phyloP scores from a whole-genome alignment of 2,113 vertebrate genomes.

The Antigone vipio region DNA sequence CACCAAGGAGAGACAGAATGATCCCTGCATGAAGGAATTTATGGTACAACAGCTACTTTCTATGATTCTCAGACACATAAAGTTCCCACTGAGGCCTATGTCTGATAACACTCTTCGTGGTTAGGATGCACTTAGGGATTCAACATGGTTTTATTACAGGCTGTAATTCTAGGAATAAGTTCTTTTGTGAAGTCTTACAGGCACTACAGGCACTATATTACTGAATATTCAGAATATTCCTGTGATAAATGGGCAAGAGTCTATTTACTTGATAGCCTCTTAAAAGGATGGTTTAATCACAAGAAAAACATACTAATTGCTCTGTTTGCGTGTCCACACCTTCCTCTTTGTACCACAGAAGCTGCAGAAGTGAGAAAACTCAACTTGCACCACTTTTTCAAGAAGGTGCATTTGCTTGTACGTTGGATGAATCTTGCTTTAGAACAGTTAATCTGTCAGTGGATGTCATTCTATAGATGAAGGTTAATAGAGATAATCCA shows the following conservation, averaged over 20 bases:
- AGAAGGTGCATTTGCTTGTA: not conserved
- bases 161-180: conserved; percentile 31
- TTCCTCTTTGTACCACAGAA: not conserved
- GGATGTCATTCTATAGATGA: not conserved
- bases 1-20: conserved; percentile 13
- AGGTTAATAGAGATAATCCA: not conserved
- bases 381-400: not conserved
- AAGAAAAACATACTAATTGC: not conserved
- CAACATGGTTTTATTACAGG: conserved; percentile 16
- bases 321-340: not conserved
- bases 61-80: conserved; percentile 9
- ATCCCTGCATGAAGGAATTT: conserved; percentile 42
- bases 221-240: not conserved
- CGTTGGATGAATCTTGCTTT: not conserved
- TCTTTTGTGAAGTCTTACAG: not conserved
- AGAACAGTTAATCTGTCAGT: not conserved
- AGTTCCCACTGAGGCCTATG: conserved; percentile 1
- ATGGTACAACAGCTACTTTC: conserved; percentile 15
- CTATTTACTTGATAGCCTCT: not conserved
- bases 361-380: not conserved
- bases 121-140: conserved; percentile 21
- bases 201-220: not conserved
- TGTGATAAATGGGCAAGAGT: not conserved
- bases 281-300: not conserved
- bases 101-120: not conserved